Evolutionary conservation across 2,797 vertebrate species (phyloP), one percentile per base, ranked within the genome.

Genomic region (Onychomys leucogaster): DNA sequence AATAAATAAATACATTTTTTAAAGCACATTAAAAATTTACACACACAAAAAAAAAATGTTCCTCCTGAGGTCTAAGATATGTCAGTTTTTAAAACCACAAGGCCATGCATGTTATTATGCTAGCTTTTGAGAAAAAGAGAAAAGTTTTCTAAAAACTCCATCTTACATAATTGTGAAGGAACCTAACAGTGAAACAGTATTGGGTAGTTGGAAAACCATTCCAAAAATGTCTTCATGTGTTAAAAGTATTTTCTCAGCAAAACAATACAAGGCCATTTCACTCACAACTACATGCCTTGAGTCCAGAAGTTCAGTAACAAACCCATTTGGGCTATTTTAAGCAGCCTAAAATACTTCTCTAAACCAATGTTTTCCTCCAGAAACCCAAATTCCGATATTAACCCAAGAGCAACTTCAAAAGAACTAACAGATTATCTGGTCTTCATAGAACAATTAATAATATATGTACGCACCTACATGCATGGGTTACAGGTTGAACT

Each of bases 201-300:
- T 52, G 57, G 32, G 91, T 96, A 52, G 77, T 37, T 88, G 27
- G 25, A 96, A 94, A 95, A 37, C 34, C 59, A 75, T 69, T 82
- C 87, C n/a, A 89, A 65, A 90, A 23, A 19, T 34, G 59, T 86
- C 75, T 85, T 84, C 87, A 52, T 43, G 65, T 27, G 67, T 94
- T 94, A 96, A 84, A 92, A 85, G 55, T 43, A 96, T 78, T 94
- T 88, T 96, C 67, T 93, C 63, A 87, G 65, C 43, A 94, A 89
- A 16, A 78, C 37, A 91, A 87, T 75, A 80, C 97, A 94, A 91
- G 76, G 87, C n/a, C 16, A 90, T 57, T 91, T 94, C 63, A 86
- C 63, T 94, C 12, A 16, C 57, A 75, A 75, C 77, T 57, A 49
- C n/a, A 83, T 0, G 55, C 14, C 73, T 93, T 49, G 25, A 88